A percentile compares a stretch with the other conserved stretches of the same genome.
These are phyloP conservation scores for Drosophila conformis DNA, from an alignment of 2,888 invertebrate genomes.

Conservation along the genomic window DNA sequence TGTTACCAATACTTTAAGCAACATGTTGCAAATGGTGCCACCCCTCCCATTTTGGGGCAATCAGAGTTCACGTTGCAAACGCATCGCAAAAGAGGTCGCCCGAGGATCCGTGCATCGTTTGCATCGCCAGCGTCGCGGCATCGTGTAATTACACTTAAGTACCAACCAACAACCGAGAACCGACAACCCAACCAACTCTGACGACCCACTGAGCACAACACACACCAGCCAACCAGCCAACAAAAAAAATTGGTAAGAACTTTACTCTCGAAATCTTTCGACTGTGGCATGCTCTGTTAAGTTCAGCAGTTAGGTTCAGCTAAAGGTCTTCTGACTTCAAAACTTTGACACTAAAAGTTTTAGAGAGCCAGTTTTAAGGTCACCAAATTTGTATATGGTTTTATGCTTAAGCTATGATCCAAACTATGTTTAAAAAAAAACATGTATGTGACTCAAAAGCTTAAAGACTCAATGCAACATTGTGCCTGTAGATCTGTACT, in stretches of 20 bases:
- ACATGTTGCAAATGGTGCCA: slow-evolving; percentile 10
- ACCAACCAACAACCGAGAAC: slow-evolving; percentile 42
- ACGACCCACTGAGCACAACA: slow-evolving; percentile 50
- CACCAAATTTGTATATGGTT: not conserved
- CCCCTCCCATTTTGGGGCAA: slow-evolving; percentile 3
- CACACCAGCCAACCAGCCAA: slow-evolving; percentile 1
- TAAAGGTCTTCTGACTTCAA: not conserved
- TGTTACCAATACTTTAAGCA: slow-evolving; percentile 2
- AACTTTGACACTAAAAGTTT: not conserved
- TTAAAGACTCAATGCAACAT: not conserved
- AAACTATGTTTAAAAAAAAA: not conserved
- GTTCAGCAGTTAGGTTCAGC: not conserved
- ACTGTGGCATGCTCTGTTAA: not conserved
- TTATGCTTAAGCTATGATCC: not conserved
- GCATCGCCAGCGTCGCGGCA: slow-evolving; percentile 32
- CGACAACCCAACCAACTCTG: slow-evolving; percentile 41
- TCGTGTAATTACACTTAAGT: slow-evolving; percentile 76
- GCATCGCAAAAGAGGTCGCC: slow-evolving; percentile 73
- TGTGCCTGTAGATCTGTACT: not conserved
- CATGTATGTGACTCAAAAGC: too few species aligned
- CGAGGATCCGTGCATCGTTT: slow-evolving; percentile 33
- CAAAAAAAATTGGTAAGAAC: slow-evolving; percentile 1
- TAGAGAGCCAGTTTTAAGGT: not conserved
- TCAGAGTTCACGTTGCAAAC: slow-evolving; percentile 68
- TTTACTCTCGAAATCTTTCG: not conserved